These are phyloP conservation scores for Pentamera pediparva DNA, from an alignment of 53 echinoderm and acorn worm genomes.

Conservation along the genomic window DNA sequence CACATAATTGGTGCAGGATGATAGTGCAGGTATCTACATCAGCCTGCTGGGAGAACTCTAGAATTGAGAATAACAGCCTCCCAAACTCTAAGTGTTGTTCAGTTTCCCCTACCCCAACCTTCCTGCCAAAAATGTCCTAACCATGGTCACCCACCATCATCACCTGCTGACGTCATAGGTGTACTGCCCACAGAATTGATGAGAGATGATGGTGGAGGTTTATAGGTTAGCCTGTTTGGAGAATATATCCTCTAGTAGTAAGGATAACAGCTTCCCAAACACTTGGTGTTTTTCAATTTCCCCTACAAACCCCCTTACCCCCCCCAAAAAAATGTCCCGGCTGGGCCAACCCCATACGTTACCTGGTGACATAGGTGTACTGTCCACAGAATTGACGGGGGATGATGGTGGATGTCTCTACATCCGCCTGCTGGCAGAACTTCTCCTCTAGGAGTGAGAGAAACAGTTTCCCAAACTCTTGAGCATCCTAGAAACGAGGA, in stretches of 20 bases:
- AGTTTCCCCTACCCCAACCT: no score
- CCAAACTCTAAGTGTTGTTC: no score
- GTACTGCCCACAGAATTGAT: constrained; percentile 91
- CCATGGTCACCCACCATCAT: no score
- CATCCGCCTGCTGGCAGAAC: constrained; percentile 59
- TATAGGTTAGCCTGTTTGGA: constrained; percentile 54
- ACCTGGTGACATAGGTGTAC: constrained; percentile 95
- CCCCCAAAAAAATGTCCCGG: no score
- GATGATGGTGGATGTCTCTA: constrained; percentile 57
- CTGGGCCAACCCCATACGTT: constrained; percentile 5
- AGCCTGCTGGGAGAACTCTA: no score
- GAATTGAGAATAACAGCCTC: no score
- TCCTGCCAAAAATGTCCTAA: no score
- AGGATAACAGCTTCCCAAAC: constrained; percentile 93
- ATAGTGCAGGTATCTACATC: no score
- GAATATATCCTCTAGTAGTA: constrained; percentile 84
- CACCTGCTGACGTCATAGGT: constrained; percentile 69
- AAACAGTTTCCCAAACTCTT: constrained; percentile 96
- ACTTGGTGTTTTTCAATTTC: no score
- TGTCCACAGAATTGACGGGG: constrained; percentile 89
- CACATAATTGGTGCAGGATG: no score
- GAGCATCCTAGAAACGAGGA: constrained; percentile 69
- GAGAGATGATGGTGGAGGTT: constrained; percentile 65
- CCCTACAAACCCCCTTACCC: no score
- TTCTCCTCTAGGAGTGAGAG: constrained; percentile 92